These are phyloP conservation scores for Gandaritis pyraliata DNA, from an alignment of 2,888 invertebrate genomes.

Conservation along the genomic window DNA sequence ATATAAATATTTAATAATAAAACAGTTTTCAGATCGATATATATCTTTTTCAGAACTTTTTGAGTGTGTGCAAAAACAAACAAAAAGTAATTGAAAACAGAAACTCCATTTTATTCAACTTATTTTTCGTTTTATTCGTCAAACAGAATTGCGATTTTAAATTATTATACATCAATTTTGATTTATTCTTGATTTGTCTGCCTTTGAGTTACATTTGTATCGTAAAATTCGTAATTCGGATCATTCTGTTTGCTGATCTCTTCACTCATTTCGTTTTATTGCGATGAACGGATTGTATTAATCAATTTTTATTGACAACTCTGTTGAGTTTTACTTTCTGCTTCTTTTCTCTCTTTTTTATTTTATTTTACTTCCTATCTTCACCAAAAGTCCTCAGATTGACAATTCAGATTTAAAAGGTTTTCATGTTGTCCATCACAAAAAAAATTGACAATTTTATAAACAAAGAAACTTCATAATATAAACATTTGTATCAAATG, in stretches of 20 bases:
- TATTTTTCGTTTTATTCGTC: not conserved
- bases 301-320: conserved; percentile 24
- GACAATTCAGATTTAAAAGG: not conserved
- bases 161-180: conserved; percentile 29
- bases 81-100: not conserved
- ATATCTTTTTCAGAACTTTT: not conserved
- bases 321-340: conserved; percentile 16
- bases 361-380: conserved; percentile 10
- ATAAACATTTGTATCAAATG: no score
- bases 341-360: conserved; percentile 19
- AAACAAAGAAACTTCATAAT: no score
- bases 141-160: conserved; percentile 15
- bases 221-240: conserved; percentile 33
- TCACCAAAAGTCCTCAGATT: not conserved
- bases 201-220: conserved; percentile 29
- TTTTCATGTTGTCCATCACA: not conserved
- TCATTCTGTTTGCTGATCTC: conserved; percentile 26
- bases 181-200: conserved; percentile 26
- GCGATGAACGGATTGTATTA: conserved; percentile 25
- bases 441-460: no score
- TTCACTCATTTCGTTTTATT: conserved; percentile 27
- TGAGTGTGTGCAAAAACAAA: not conserved
- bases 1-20: not conserved
- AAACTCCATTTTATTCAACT: not conserved
- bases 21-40: not conserved